These are phyloP conservation scores for Peromyscus californicus DNA, from an alignment of 2,113 vertebrate species.

Conservation along the genomic window DNA sequence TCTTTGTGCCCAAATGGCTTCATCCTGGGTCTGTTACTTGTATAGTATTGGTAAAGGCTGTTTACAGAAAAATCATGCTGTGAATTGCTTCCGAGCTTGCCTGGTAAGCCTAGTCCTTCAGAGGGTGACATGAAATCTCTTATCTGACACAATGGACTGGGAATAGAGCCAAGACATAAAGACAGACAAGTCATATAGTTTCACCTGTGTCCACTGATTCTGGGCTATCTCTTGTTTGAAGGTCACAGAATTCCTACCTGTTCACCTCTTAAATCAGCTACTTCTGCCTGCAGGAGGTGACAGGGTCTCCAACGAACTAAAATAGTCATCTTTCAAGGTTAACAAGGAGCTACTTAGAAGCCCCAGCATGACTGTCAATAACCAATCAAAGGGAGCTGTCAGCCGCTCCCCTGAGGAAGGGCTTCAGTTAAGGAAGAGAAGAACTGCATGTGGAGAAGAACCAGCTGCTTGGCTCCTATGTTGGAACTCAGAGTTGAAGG, in stretches of 20 bases:
- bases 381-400: constrained; percentile 70
- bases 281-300: constrained; percentile 69
- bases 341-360: constrained; percentile 85
- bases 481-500: constrained; percentile 42
- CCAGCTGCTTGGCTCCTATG: neutral
- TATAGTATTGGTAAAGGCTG: constrained; percentile 39
- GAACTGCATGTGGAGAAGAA: neutral
- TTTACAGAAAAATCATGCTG: constrained; percentile 50
- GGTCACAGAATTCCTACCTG: constrained; percentile 69
- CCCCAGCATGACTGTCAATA: constrained; percentile 77
- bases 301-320: constrained; percentile 82
- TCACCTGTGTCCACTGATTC: constrained; percentile 23
- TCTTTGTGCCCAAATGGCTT: constrained; percentile 64
- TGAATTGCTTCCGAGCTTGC: constrained; percentile 9
- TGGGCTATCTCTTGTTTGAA: constrained; percentile 55
- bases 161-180: constrained; percentile 50
- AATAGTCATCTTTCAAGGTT: constrained; percentile 85
- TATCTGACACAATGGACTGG: constrained; percentile 49
- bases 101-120: constrained; percentile 35
- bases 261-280: constrained; percentile 69
- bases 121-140: constrained; percentile 55
- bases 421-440: constrained; percentile 17
- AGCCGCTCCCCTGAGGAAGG: constrained; percentile 46
- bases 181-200: constrained; percentile 38
- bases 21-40: neutral